Percentiles rank a stretch among this genome's conserved stretches.
Conservation (phyloP, 2,888 invertebrate genomes). For the Heliconius hortense region DNA sequence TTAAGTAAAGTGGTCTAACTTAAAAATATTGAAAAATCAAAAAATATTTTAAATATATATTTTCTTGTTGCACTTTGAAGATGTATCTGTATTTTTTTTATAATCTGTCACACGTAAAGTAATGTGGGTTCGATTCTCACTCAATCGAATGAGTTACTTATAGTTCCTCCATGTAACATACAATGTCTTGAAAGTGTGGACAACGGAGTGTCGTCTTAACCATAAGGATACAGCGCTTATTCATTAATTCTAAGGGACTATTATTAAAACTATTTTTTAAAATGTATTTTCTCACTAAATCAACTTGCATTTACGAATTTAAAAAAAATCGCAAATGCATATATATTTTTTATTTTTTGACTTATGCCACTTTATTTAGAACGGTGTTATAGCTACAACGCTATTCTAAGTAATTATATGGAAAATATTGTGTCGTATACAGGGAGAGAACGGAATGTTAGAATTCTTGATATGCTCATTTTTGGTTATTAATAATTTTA, state of each 20-base stretch:
- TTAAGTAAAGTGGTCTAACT: constrained; percentile 4
- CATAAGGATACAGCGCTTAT: no score
- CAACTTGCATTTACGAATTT: neutral
- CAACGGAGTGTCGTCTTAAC: no score
- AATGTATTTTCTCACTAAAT: neutral
- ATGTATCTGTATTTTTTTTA: neutral
- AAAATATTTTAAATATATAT: neutral
- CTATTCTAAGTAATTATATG: constrained; percentile 10
- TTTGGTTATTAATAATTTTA: constrained; percentile 9
- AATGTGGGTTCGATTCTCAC: no score
- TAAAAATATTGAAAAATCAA: neutral
- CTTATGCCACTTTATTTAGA: constrained; percentile 1
- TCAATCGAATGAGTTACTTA: no score
- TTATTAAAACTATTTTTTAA: no score
- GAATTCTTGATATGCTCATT: constrained; percentile 13
- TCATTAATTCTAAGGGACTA: neutral
- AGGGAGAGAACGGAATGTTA: neutral
- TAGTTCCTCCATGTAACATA: no score
- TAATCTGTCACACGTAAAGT: no score
- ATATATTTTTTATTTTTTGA: neutral
- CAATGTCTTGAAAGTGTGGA: no score
- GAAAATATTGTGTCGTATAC: neutral
- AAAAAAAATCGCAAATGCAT: neutral
- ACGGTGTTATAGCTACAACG: neutral
- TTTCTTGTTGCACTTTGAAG: neutral